Evolutionary conservation across 2,113 vertebrate genomes (phyloP), one percentile per base, ranked within the genome.

Genomic region (Eurystomus gularis): DNA sequence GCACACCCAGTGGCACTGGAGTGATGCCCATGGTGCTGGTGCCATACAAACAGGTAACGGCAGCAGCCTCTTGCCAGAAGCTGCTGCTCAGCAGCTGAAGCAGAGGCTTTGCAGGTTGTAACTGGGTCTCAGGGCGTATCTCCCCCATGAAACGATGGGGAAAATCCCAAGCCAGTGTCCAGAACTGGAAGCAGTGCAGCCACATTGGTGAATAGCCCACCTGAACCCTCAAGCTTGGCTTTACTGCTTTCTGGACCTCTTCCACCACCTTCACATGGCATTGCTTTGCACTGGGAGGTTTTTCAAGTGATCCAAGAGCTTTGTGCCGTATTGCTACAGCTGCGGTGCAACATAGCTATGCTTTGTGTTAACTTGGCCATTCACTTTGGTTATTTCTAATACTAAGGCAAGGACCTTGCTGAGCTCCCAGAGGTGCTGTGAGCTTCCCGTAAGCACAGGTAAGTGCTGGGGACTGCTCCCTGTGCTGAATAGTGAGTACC

Each of bases 11-110:
- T 44, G 33, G 31, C 79, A 23, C n/a, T 10, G 28, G 39, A 2
- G 1, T 0, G 0, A 40, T 21, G 51, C 37, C 51, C 1, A 0
- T 28, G 20, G 24, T 9, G 29, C 73, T 65, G 46, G 11, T n/a
- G 65, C 82, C 16, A 10, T 11, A 62, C 1, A 1, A 64, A 52
- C 13, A 48, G 33, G 54, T 21, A 42, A 23, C 3, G 1, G 12
- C 77, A 81, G 40, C 70, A 51, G 19, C 17, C 21, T 39, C 64
- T 58, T 39, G 20, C 33, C 57, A 13, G 52, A 46, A 85, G 49
- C 75, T 60, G 65, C 51, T 51, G 37, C 29, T 29, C 5, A 0
- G 21, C 9, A 48, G 18, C 60, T 42, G 49, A 57, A 25, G 60
- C 44, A 33, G 31, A 80, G 35, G 39, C 13, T 70, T 39, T 81